phyloP scores from a whole-genome alignment of 2,797 vertebrate species.

The Coendou prehensilis region DNA sequence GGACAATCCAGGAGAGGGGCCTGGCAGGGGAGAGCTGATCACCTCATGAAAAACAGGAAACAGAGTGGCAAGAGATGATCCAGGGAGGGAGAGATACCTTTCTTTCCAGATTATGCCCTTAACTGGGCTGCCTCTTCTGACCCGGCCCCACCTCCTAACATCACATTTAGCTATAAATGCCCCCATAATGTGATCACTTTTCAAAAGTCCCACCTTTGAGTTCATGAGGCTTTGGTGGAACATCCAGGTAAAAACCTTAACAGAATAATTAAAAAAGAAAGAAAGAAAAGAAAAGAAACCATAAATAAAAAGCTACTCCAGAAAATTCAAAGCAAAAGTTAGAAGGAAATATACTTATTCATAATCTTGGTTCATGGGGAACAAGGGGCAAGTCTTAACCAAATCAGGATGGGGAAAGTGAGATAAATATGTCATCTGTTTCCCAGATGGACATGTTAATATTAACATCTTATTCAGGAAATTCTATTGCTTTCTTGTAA shows the following conservation, averaged over 20 bases:
- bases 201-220: neutral
- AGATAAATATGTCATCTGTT: slow-evolving; percentile 65
- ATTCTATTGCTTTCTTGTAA: slow-evolving; percentile 60
- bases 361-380: neutral
- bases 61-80: neutral
- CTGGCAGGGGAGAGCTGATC: neutral
- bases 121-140: neutral
- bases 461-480: slow-evolving; percentile 59
- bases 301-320: neutral
- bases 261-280: neutral
- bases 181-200: neutral
- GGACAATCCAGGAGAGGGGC: too few species aligned
- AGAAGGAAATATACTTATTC: neutral
- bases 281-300: neutral
- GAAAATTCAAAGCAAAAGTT: neutral
- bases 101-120: neutral
- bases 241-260: neutral
- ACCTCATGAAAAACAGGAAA: neutral
- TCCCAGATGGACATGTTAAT: slow-evolving; percentile 60
- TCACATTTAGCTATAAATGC: neutral
- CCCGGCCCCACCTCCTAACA: neutral
- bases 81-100: neutral
- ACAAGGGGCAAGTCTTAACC: neutral
- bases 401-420: slow-evolving; percentile 38
- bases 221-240: neutral